Base-by-base conservation (phyloP, 2,113 vertebrate genomes). In the Amphiprion percula region DNA sequence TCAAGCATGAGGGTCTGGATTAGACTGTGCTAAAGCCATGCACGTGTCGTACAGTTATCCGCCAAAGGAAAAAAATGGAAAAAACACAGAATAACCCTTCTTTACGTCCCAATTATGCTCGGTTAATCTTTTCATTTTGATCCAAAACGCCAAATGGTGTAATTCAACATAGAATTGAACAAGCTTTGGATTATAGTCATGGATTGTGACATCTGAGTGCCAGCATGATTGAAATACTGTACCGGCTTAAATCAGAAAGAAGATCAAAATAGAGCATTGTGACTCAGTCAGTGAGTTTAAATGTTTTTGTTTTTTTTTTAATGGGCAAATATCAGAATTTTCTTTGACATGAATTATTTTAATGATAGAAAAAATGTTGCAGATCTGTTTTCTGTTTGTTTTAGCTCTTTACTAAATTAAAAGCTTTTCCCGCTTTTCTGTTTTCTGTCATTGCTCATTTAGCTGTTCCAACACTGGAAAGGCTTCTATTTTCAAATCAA, bases 91-190 rank as follows among this genome's bases (percentile, higher is more conserved):
- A 74, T 79, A 80, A 67, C 67, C 53, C 58, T 82, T 83, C 73
- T 84, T 76, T 74, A 77, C 41, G 30, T 76, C 76, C 50, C 79
- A 88, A 68, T 89, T 82, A 87, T 74, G 56, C 52, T 56, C 46
- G 1, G 37, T 69, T 89, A 82, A 89, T 91, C 86, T 81, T 60
- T 74, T 83, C 71, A 84, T 85, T 84, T 77, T 77, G 60, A 82
- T 88, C 75, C 56, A 46, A 46, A 90, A 73, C 49, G 11, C 65
- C 82, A 87, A 72, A 84, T 84, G 60, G 46, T 77, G 79, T 82
- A 72, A 82, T 84, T 86, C 76, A 77, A 26, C 54, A 52, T 28
- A 65, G 65, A 88, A 63, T 30, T 69, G 46, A 69, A 70, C 66
- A 52, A 75, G 44, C 1, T 33, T 19, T 73, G 83, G 83, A 87